Evolutionary conservation across 2,113 vertebrate species (phyloP), one percentile per base, ranked within the genome.

Genomic region (Formicarius rufipectus): DNA sequence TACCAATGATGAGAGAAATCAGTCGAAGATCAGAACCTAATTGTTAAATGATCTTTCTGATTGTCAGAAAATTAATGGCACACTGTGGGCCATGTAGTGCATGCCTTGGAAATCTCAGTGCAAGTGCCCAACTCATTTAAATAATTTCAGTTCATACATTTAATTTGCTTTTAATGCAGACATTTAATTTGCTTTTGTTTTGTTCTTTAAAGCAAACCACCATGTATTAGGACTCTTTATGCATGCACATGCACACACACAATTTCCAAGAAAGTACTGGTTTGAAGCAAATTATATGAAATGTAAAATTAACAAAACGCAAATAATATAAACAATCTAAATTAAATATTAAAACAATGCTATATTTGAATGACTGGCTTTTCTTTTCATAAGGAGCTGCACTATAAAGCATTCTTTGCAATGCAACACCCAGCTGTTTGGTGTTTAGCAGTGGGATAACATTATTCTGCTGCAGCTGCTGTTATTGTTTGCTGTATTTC

Each of bases 291-390:
- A 97, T 97, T 96, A 71, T 95, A 94, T 90, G 89, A 97, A 97
- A 96, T 92, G 87, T 86, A 96, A 96, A 97, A 97, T 95, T 95
- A 96, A 97, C 96, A 95, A 95, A 96, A 96, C 77, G 92, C 91
- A 96, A 96, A 95, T 95, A 96, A 87, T 86, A 95, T 68, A 94
- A 95, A 96, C 93, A 81, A 80, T 83, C 88, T 42, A 72, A 97
- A 96, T 94, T 92, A 96, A 97, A 85, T 89, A 89, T 89, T 71
- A 95, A 96, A 94, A 96, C 96, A 94, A 88, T 91, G 90, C 93
- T 86, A 64, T 49, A 77, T 90, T 93, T 95, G 94, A 89, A 78
- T 76, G 93, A 91, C 90, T 76, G 74, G 66, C 31, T 95, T 90
- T 93, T 91, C 93, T 96, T 97, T 97, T 95, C 94, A 68, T 30